phyloP scores from a whole-genome alignment of 2,888 invertebrate genomes.

The Synanthedon tipuliformis region DNA sequence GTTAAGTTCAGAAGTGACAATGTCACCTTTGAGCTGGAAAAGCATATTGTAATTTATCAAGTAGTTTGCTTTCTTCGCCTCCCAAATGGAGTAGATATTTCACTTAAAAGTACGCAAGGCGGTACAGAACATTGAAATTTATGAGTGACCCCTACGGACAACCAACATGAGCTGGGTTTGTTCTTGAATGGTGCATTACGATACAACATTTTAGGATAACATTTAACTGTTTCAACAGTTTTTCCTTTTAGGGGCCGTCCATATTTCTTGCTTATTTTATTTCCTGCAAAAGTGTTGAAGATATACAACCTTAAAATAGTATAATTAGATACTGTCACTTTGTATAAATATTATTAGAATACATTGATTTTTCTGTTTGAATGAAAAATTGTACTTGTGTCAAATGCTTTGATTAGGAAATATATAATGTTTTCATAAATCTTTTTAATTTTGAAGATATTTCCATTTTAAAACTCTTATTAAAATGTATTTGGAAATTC shows the following conservation, averaged over 20 bases:
- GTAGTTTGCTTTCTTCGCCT: slow-evolving; percentile 42
- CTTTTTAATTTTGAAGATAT: too few species aligned
- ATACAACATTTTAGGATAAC: slow-evolving; percentile 23
- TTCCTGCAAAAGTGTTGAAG: too few species aligned
- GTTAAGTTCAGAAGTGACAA: background rate
- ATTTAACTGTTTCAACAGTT: background rate
- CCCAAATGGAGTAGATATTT: slow-evolving; percentile 56
- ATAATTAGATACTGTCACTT: too few species aligned
- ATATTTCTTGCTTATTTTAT: background rate
- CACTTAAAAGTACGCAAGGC: slow-evolving; percentile 51
- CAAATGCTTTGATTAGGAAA: too few species aligned
- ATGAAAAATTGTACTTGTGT: too few species aligned
- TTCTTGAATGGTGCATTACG: slow-evolving; percentile 29
- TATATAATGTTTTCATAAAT: too few species aligned
- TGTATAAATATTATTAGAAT: too few species aligned
- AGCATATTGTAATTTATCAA: slow-evolving; percentile 45
- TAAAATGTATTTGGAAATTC: too few species aligned
- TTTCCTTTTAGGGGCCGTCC: background rate
- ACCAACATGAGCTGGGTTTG: slow-evolving; percentile 32
- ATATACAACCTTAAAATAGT: too few species aligned
- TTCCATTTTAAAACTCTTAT: too few species aligned
- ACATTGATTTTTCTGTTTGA: too few species aligned
- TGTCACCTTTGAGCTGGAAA: background rate
- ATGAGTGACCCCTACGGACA: slow-evolving; percentile 50
- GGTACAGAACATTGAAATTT: slow-evolving; percentile 59